Conservation (phyloP, 2,888 invertebrate genomes). For the Orthosia gothica region DNA sequence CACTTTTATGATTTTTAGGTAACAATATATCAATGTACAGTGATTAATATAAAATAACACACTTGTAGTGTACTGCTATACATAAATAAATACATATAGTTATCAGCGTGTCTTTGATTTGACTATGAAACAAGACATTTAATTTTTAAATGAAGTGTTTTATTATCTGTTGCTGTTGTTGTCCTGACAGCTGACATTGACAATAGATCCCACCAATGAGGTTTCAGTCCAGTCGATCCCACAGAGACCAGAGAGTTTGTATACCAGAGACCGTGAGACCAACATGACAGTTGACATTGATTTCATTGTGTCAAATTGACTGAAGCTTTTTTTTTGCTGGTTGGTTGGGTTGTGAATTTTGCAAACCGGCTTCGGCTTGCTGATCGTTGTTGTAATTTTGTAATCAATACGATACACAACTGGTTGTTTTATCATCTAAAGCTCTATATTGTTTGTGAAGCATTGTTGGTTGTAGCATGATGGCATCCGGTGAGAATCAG, state of each 20-base stretch:
- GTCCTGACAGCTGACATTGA: constrained; percentile 16
- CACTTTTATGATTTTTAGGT: background rate
- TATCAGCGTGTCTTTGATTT: background rate
- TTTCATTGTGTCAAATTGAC: background rate
- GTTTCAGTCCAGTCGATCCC: no score
- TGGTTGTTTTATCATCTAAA: background rate
- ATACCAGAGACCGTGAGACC: background rate
- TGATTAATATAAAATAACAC: background rate
- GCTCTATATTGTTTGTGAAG: background rate
- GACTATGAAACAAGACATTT: background rate
- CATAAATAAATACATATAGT: background rate
- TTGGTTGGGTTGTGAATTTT: constrained; percentile 3
- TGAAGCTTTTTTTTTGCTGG: background rate
- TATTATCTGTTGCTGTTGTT: constrained; percentile 32
- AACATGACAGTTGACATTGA: background rate
- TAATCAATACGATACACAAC: background rate
- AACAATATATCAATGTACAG: background rate
- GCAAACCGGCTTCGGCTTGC: constrained; percentile 34
- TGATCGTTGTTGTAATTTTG: background rate
- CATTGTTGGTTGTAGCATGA: constrained; percentile 39
- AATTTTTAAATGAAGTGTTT: constrained; percentile 15
- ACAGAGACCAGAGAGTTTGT: no score
- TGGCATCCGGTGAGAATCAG: constrained; percentile 79
- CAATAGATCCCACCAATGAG: background rate
- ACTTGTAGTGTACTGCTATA: background rate